Conservation (phyloP, 2,113 vertebrate species). For the Pedionomus torquatus region DNA sequence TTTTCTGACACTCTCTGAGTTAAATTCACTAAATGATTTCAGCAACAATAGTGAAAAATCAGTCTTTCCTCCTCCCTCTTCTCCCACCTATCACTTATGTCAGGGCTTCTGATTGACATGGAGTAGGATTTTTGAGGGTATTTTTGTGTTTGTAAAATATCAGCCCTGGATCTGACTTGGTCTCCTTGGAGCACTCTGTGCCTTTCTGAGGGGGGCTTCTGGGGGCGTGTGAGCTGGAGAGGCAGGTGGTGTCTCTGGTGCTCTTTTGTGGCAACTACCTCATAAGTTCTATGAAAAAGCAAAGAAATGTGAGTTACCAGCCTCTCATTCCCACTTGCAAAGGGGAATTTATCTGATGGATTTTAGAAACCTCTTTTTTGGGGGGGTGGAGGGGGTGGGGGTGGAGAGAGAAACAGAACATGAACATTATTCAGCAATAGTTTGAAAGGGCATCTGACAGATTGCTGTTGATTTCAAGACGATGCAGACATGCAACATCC, state of each 20-base stretch:
- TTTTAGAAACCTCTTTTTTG: neutral
- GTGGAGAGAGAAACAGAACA: neutral
- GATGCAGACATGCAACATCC: too few species aligned
- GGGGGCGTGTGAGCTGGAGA: neutral
- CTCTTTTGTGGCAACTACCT: neutral
- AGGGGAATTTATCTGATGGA: neutral
- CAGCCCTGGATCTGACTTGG: neutral
- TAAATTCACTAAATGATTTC: neutral
- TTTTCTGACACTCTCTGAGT: neutral
- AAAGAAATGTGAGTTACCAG: neutral
- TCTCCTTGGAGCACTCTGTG: neutral
- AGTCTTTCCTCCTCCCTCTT: neutral
- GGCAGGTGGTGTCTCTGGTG: neutral
- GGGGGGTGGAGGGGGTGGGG: too few species aligned
- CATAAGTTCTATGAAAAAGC: neutral
- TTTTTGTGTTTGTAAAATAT: conserved; percentile 25
- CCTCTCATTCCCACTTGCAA: neutral
- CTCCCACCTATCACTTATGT: neutral
- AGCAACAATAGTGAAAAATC: neutral
- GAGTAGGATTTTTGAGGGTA: conserved; percentile 26
- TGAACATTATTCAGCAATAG: neutral
- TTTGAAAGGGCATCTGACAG: neutral
- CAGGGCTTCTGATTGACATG: neutral
- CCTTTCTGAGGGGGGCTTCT: neutral
- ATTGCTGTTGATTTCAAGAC: neutral